These are phyloP conservation scores for Lepas anatifera DNA, from an alignment of 2,888 invertebrate species.

Conservation along the genomic window DNA sequence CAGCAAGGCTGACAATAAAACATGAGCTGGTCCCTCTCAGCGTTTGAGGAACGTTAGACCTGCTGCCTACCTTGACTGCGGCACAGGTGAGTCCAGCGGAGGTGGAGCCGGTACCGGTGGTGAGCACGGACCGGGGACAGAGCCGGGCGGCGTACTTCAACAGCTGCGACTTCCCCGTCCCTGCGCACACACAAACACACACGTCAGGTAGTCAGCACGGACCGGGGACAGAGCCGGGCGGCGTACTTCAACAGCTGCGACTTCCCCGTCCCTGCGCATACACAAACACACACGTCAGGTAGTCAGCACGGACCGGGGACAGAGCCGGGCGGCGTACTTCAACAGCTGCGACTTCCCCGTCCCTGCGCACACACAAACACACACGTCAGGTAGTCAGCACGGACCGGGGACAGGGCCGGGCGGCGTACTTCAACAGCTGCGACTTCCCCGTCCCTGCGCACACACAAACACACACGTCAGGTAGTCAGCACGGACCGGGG, in stretches of 20 bases:
- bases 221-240: slow-evolving; percentile 52
- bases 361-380: slow-evolving; percentile 41
- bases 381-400: slow-evolving; percentile 62
- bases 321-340: slow-evolving; percentile 51
- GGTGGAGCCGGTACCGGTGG: slow-evolving; percentile 60
- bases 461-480: no score
- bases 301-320: slow-evolving; percentile 65
- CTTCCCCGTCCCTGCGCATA: slow-evolving; percentile 65
- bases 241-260: slow-evolving; percentile 68
- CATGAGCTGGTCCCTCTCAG: no score
- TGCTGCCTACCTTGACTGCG: slow-evolving; percentile 31
- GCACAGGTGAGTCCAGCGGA: background rate
- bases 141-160: slow-evolving; percentile 54
- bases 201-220: slow-evolving; percentile 66
- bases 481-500: no score
- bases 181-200: slow-evolving; percentile 37
- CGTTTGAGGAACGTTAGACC: no score
- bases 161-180: slow-evolving; percentile 79
- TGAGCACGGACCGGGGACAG: slow-evolving; percentile 63
- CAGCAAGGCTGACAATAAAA: no score
- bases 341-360: slow-evolving; percentile 80
- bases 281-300: slow-evolving; percentile 44
- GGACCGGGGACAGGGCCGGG: slow-evolving; percentile 54
- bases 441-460: slow-evolving; percentile 75
- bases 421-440: slow-evolving; percentile 60